Evolutionary conservation across 2,888 invertebrate genomes (phyloP).

Genomic region (Ochropleura plecta): DNA sequence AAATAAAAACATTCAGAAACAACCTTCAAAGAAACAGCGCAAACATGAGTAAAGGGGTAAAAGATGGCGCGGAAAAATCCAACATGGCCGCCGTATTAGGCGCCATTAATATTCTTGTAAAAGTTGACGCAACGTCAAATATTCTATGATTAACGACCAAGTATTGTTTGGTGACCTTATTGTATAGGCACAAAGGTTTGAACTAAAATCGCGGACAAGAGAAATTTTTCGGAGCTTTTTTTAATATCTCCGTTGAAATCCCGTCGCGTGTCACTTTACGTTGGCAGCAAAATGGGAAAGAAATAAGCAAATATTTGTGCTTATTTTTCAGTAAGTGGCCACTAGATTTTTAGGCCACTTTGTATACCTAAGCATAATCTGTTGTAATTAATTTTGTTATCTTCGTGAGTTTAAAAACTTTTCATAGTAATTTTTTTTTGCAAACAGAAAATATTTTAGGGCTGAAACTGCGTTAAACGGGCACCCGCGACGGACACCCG

Average conservation of each 20-base stretch:
- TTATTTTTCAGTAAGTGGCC: slow-evolving; percentile 76
- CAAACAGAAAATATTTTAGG: no score
- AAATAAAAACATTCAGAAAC: slow-evolving; percentile 28
- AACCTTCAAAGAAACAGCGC: slow-evolving; percentile 29
- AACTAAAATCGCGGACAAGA: slow-evolving; percentile 74
- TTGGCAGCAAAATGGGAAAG: slow-evolving; percentile 76
- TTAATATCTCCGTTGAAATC: slow-evolving; percentile 80
- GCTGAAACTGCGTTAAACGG: no score
- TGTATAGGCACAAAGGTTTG: slow-evolving; percentile 75
- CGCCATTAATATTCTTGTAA: slow-evolving; percentile 73
- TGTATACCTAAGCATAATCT: not conserved
- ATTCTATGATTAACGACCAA: slow-evolving; percentile 79
- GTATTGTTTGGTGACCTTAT: slow-evolving; percentile 79
- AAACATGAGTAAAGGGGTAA: slow-evolving; percentile 54
- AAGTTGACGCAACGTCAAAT: slow-evolving; percentile 82
- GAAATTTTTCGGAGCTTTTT: slow-evolving; percentile 73
- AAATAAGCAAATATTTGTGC: slow-evolving; percentile 79
- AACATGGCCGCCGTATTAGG: slow-evolving; percentile 64
- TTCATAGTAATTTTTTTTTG: not conserved
- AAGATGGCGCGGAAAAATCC: slow-evolving; percentile 52
- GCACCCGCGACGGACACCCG: no score
- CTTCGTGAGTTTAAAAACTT: not conserved
- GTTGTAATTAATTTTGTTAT: not conserved
- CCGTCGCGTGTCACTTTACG: slow-evolving; percentile 75
- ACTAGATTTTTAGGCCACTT: slow-evolving; percentile 26